Base-by-base conservation (phyloP, 2,888 invertebrate genomes). In the Noctua fimbriata region DNA sequence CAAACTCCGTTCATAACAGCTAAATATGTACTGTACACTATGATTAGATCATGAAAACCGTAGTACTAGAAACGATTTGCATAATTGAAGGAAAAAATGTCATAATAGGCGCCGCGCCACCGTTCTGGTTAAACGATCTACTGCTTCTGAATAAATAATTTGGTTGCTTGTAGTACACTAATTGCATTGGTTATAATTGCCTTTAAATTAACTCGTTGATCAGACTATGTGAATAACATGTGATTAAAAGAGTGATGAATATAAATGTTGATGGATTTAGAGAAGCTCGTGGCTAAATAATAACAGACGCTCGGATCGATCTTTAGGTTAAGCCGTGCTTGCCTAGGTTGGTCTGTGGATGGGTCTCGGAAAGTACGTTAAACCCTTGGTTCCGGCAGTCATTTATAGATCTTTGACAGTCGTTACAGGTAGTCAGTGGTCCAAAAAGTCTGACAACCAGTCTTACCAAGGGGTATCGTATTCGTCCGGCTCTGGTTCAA, bases 41-140 rank as follows among this genome's bases (percentile, higher is more conserved):
- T 47, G 18, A 47, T 69, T 47, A 32, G 44, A 67, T 67, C 32
- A 69, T 69, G 28, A 69, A 32, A 14, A 28, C 47, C 49, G 32
- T 49, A 49, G 21, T 44, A 41, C 44, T 76, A n/a, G 77, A 60
- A 76, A 76, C 16, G 32, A 60, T 60, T 58, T 47, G 58, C 58
- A 36, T 76, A 32, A 78, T 78, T 77, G 32, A n/a, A 78, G 52
- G 7, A 44, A 65, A 77, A 78, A 52, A 65, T 36, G 16, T n/a
- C 1, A 78, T 52, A 44, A 78, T 78, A 52, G 52, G 32, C 63
- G 32, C n/a, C 65, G 41, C 9, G 36, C 36, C n/a, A 36, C 3
- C 44, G 12, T 55, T 66, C 52, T 52, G 10, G 21, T 65, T 67
- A 44, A 47, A 58, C 36, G n/a, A 47, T 67, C 21, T 47, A 18